These are phyloP conservation scores for Callimorpha dominula DNA, from an alignment of 2,888 invertebrate species.

Conservation along the genomic window DNA sequence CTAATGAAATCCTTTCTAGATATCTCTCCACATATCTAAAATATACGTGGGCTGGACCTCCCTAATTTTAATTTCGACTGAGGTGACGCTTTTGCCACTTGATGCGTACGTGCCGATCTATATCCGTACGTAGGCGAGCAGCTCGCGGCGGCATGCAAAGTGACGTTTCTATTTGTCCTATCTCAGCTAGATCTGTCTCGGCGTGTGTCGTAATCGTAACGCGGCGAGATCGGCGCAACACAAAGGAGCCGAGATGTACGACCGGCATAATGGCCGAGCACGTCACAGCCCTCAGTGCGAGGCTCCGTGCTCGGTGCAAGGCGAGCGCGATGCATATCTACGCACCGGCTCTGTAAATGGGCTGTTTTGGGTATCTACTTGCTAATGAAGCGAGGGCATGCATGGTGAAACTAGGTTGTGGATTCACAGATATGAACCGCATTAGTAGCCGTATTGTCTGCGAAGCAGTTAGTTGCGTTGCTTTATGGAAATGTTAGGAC, in stretches of 20 bases:
- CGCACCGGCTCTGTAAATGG: constrained; percentile 82
- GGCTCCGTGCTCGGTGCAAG: constrained; percentile 63
- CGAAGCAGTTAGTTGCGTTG: constrained; percentile 65
- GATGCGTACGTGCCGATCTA: constrained; percentile 68
- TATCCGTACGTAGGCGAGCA: constrained; percentile 71
- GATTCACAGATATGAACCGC: constrained; percentile 78
- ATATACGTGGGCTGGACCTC: constrained; percentile 39
- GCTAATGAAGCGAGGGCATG: constrained; percentile 81
- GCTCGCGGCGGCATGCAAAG: constrained; percentile 79
- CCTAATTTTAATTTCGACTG: constrained; percentile 57
- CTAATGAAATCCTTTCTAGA: constrained; percentile 71
- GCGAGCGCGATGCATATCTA: constrained; percentile 83
- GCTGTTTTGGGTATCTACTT: constrained; percentile 85
- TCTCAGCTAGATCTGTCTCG: constrained; percentile 82
- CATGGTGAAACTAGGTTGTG: constrained; percentile 77
- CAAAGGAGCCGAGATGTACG: constrained; percentile 84
- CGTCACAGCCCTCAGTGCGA: constrained; percentile 74
- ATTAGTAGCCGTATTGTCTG: constrained; percentile 73
- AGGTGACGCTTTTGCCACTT: constrained; percentile 75
- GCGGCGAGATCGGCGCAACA: constrained; percentile 79
- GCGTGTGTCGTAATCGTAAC: constrained; percentile 82
- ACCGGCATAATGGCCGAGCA: constrained; percentile 78
- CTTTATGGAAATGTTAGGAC: constrained; percentile 66
- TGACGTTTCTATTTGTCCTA: constrained; percentile 85
- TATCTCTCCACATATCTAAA: constrained; percentile 47